Percentiles rank a stretch among this genome's conserved stretches.
phyloP scores from a whole-genome alignment of 2,113 vertebrate species.

The Halcyon malimbica region DNA sequence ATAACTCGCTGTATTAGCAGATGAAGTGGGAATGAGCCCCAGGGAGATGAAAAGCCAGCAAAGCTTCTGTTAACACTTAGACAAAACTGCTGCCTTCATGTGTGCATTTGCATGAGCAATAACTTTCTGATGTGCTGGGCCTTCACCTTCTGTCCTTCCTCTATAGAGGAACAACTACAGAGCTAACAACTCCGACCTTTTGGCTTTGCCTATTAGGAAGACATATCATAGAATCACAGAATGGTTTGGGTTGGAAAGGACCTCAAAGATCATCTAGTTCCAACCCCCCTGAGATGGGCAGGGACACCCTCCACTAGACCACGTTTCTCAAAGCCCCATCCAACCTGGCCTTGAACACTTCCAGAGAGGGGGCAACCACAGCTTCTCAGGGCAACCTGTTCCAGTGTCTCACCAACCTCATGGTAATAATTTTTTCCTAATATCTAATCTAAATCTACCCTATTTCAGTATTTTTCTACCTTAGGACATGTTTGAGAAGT shows the following conservation, averaged over 20 bases:
- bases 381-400: not conserved
- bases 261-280: not conserved
- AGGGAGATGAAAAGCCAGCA: not conserved
- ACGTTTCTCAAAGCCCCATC: not conserved
- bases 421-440: not conserved
- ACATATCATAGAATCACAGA: not conserved
- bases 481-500: not conserved
- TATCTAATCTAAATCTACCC: not conserved
- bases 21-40: constrained; percentile 8
- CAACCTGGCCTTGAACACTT: not conserved
- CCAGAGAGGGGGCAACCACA: not conserved
- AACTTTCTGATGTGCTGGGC: not conserved
- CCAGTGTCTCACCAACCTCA: not conserved
- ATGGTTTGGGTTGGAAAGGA: not conserved
- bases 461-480: not conserved
- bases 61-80: constrained; percentile 17
- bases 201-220: not conserved
- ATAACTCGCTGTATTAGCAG: constrained; percentile 10
- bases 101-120: not conserved
- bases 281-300: not conserved
- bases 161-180: accelerated
- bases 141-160: not conserved
- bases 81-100: not conserved
- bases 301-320: not conserved
- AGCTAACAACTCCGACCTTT: not conserved